Percentiles rank a stretch among this genome's conserved stretches.
Evolutionary conservation across 2,888 invertebrate species (phyloP).

Genomic region (Euspilapteryx auroguttella): DNA sequence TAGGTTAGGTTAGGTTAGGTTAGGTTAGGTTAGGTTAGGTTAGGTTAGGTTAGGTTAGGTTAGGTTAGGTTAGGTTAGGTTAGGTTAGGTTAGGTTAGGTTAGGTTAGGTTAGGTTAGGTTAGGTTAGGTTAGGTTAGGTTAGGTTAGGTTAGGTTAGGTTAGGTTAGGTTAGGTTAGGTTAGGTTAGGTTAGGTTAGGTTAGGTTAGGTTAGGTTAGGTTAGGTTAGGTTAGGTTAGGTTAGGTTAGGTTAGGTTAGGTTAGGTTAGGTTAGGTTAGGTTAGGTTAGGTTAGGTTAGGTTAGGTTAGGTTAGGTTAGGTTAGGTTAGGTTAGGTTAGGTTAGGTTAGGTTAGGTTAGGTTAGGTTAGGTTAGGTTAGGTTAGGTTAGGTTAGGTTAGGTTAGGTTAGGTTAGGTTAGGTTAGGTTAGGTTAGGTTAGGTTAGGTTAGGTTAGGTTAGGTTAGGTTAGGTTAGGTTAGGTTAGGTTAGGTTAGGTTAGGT

Average conservation of each 20-base stretch:
- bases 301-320: constrained; percentile 4
- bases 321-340: constrained; percentile 4
- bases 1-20: constrained; percentile 4
- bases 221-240: constrained; percentile 4
- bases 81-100: constrained; percentile 4
- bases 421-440: constrained; percentile 4
- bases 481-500: constrained; percentile 4
- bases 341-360: constrained; percentile 4
- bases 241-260: constrained; percentile 4
- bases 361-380: constrained; percentile 4
- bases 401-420: constrained; percentile 4
- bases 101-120: constrained; percentile 4
- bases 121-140: constrained; percentile 4
- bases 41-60: constrained; percentile 4
- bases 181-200: constrained; percentile 4
- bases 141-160: constrained; percentile 4
- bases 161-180: constrained; percentile 4
- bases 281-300: constrained; percentile 4
- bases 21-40: constrained; percentile 4
- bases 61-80: constrained; percentile 4
- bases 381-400: constrained; percentile 4
- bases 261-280: constrained; percentile 4
- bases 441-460: constrained; percentile 4
- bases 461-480: constrained; percentile 4
- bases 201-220: constrained; percentile 4